Evolutionary conservation across 2,797 vertebrate species (phyloP), one percentile per base, ranked within the genome.

Genomic region (Aeoliscus strigatus): DNA sequence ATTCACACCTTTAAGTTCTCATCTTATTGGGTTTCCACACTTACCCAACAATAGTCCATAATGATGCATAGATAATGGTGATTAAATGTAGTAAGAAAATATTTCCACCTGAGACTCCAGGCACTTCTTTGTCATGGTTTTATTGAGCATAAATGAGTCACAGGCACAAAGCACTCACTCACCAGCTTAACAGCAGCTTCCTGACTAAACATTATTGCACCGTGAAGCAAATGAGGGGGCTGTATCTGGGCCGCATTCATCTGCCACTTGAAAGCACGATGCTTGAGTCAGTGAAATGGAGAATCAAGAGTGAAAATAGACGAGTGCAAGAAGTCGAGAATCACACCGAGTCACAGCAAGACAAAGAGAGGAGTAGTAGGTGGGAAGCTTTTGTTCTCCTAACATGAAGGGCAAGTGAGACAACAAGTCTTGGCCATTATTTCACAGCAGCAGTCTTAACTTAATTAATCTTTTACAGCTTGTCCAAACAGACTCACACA

Each of bases 401-500:
- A 73, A 72, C 73, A 73, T 6, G 5, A 9, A 59, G 64, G 47
- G 65, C 75, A 62, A 70, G 69, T 29, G 51, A 83, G 62, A 63
- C 70, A 73, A 64, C 69, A 21, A 3, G n/a, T 66, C 71, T 84
- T 84, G 84, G 79, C 80, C 73, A 75, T 53, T 72, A 63, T 60
- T 82, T 86, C 78, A 82, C 79, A 70, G 76, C 58, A 81, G 60
- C 75, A 78, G 54, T 79, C 66, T 72, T n/a, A n/a, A n/a, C 71
- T 70, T 71, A 86, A 86, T 86, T 83, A 85, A 82, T 84, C 61
- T 83, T 83, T 84, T 70, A 84, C 75, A 73, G 70, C 75, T 60
- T 61, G 66, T 75, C 77, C 73, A 81, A 69, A 62, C 60, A 73
- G 51, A 51, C 62, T 42, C 34, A 15, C 46, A 31, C 44, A 59